These are phyloP conservation scores for Pachyrhynchus sulphureomaculatus DNA, from an alignment of 1,140 invertebrate species.

Conservation along the genomic window DNA sequence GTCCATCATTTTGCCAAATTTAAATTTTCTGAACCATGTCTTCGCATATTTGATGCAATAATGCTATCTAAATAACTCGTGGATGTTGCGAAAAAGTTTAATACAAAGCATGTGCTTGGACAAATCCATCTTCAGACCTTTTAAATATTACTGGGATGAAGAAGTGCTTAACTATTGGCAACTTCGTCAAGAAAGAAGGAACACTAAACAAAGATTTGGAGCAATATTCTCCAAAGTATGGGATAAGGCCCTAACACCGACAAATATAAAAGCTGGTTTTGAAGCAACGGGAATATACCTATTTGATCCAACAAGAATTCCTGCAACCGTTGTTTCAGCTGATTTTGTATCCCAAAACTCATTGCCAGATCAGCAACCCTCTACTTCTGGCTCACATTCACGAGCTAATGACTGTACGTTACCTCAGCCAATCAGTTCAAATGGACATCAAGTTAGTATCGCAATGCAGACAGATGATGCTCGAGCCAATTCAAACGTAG, in stretches of 20 bases:
- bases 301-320: too few species aligned
- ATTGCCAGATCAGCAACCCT: too few species aligned
- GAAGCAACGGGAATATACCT: too few species aligned
- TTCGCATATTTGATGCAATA: conserved; percentile 51
- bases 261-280: too few species aligned
- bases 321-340: too few species aligned
- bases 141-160: conserved; percentile 19
- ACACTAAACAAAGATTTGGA: conserved; percentile 11
- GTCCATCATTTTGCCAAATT: conserved; percentile 45
- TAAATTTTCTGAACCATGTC: conserved; percentile 36
- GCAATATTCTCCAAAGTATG: conserved; percentile 10
- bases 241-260: conserved; percentile 12
- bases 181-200: background rate
- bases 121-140: conserved; percentile 41
- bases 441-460: too few species aligned
- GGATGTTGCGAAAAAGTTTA: conserved; percentile 44
- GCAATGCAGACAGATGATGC: too few species aligned
- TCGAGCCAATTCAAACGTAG: too few species aligned
- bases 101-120: conserved; percentile 53
- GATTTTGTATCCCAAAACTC: too few species aligned
- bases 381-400: too few species aligned
- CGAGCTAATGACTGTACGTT: too few species aligned
- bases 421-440: too few species aligned
- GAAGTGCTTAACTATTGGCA: conserved; percentile 17
- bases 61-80: conserved; percentile 44